Evolutionary conservation across 2,797 vertebrate genomes (phyloP), one percentile per base, ranked within the genome.

Genomic region (Hephaestus fuliginosus): DNA sequence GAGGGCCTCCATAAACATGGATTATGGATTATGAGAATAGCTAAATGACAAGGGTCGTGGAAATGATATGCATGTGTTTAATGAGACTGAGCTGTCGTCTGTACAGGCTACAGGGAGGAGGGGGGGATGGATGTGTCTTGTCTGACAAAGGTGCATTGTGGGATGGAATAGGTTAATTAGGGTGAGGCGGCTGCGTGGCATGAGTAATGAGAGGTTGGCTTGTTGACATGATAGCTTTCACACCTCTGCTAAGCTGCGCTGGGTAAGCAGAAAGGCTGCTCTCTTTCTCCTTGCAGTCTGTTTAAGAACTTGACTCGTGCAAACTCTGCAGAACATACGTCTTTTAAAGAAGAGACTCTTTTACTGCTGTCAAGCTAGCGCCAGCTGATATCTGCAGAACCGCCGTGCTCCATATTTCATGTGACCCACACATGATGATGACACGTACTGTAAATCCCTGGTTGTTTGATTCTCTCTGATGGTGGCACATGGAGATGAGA

Each of bases 201-300:
- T 91, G 91, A 93, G 86, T 88, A 94, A 94, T 95, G 93, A 92
- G 90, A 88, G 82, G 88, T 82, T 90, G 91, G 86, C 88, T 93
- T 93, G 93, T 93, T 93, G 93, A 88, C 91, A 91, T 85, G 79
- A 90, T 81, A 78, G 77, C 85, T 86, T 88, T 90, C 76, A 88
- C 88, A 91, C 84, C 90, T 89, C 80, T 80, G 76, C 81, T 91
- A 74, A 78, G 80, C 85, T 90, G 76, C 36, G 15, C 86, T 76
- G 73, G 70, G 39, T 86, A 86, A 91, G 85, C 89, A 89, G 70
- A 88, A 86, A 85, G 57, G 57, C 68, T 17, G 57, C 22, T 51
- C 70, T 52, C 71, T 66, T 56, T 70, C 85, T 79, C 72, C 55
- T 60, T 11, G 12, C 78, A 58, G 66, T 25, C 72, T 78, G 55